Base-by-base conservation (phyloP, 2,888 invertebrate species). In the Drosophila subquinaria region DNA sequence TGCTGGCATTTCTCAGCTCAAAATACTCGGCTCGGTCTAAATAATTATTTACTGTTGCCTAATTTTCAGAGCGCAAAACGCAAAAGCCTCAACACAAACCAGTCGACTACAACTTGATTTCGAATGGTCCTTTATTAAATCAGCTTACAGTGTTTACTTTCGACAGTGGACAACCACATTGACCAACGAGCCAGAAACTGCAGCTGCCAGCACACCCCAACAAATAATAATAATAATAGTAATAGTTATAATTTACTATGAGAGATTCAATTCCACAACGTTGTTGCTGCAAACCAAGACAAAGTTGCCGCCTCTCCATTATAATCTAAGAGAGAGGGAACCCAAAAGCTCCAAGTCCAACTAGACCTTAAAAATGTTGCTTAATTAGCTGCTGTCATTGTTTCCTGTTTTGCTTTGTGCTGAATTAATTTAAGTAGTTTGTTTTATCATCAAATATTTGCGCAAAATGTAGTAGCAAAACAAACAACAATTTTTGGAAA, bases 211-310 rank as follows among this genome's bases (percentile, higher is more conserved):
- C 48, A 59, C 33, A 17, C 47, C 40, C 53, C 43, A 43, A 53
- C 30, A 53, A 36, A 36, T 42, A 43, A 52, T 38, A 38, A 52
- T 38, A 38, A 35, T 73, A 73, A 83, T 83, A 83, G 76, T 76
- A 78, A 71, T 76, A 78, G 66, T 71, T 74, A 82, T 88, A 79
- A 85, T 85, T 82, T 75, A 85, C 80, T 82, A 64, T 59, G 68
- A 64, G 62, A 57, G 5, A 52, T 66, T 55, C 51, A 69, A 85
- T 80, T 69, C 67, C 81, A 68, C 71, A 82, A 59, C 67, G 61
- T 75, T 63, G 62, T 75, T 63, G 62, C 65, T 65, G 69, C 59
- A 60, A 53, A 65, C 73, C 62, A 64, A 61, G 47, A 30, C 48
- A 67, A 76, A 68, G 56, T 64, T 68, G 15, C 47, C 13, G 42